phyloP scores from a whole-genome alignment of 1,140 invertebrate genomes.

The Agrypnia vestita region DNA sequence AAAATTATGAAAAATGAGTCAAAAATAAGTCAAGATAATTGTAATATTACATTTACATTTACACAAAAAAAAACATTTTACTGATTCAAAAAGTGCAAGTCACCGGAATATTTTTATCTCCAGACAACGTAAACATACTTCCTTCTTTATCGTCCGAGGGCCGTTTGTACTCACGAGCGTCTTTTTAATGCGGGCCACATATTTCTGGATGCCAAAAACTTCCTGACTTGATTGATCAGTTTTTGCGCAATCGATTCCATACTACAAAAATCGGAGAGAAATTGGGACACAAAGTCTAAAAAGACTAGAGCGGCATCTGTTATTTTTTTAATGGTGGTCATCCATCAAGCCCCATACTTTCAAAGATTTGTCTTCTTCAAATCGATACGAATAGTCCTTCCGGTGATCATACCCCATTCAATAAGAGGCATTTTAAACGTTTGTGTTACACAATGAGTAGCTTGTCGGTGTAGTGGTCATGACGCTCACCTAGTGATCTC shows the following conservation, averaged over 20 bases:
- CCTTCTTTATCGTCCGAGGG: background rate
- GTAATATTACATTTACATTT: too few relatives aligned
- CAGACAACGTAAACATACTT: conserved; percentile 5
- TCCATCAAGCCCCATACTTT: too few relatives aligned
- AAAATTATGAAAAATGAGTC: too few relatives aligned
- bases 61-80: background rate
- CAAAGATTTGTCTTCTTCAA: too few relatives aligned
- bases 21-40: too few relatives aligned
- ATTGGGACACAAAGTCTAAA: background rate
- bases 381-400: too few relatives aligned
- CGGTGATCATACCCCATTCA: too few relatives aligned
- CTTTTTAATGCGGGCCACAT: conserved; percentile 30
- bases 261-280: background rate
- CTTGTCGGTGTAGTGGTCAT: too few relatives aligned
- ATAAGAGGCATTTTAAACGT: too few relatives aligned
- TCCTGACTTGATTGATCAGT: conserved; percentile 45
- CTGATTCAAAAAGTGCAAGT: background rate
- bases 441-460: too few relatives aligned
- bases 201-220: conserved; percentile 31
- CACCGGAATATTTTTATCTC: conserved; percentile 7
- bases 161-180: conserved; percentile 3
- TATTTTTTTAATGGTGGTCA: too few relatives aligned
- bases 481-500: too few relatives aligned
- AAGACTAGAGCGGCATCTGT: background rate
- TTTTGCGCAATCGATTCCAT: conserved; percentile 33